A percentile compares a stretch with the other conserved stretches of the same genome.
Evolutionary conservation across 2,113 vertebrate species (phyloP).

Genomic region (Gymnorhina tibicen): DNA sequence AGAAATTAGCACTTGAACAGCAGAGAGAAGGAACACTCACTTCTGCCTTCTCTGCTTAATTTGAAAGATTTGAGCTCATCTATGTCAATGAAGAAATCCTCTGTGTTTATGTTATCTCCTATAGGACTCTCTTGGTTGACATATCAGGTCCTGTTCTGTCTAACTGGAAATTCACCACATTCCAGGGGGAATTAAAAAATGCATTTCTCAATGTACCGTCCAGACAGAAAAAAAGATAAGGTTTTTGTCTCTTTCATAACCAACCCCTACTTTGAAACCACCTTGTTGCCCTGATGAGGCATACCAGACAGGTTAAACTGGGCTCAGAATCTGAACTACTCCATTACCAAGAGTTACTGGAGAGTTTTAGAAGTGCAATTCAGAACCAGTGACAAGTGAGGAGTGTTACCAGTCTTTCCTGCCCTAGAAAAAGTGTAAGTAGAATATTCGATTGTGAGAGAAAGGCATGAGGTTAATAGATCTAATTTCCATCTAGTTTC

Average conservation of each 20-base stretch:
- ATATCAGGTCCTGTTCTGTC: neutral
- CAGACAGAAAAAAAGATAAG: neutral
- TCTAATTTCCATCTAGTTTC: neutral
- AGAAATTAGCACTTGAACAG: neutral
- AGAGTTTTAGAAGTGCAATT: neutral
- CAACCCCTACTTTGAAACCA: accelerated
- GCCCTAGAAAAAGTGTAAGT: neutral
- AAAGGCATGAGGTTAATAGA: neutral
- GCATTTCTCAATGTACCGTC: neutral
- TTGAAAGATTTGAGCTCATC: neutral
- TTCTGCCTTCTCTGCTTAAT: neutral
- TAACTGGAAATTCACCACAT: neutral
- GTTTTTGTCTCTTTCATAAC: accelerated
- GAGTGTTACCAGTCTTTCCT: neutral
- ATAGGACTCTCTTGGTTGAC: neutral
- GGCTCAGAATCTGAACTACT: neutral
- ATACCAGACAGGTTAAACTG: neutral
- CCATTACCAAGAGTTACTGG: neutral
- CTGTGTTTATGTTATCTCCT: neutral
- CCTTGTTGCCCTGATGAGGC: neutral
- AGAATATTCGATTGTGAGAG: neutral
- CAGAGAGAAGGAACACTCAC: neutral
- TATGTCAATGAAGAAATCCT: neutral
- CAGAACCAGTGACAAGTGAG: neutral
- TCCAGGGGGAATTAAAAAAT: accelerated